Evolutionary conservation across 2,888 invertebrate genomes (phyloP), one percentile per base, ranked within the genome.

Genomic region (Caenorhabditis sp.): DNA sequence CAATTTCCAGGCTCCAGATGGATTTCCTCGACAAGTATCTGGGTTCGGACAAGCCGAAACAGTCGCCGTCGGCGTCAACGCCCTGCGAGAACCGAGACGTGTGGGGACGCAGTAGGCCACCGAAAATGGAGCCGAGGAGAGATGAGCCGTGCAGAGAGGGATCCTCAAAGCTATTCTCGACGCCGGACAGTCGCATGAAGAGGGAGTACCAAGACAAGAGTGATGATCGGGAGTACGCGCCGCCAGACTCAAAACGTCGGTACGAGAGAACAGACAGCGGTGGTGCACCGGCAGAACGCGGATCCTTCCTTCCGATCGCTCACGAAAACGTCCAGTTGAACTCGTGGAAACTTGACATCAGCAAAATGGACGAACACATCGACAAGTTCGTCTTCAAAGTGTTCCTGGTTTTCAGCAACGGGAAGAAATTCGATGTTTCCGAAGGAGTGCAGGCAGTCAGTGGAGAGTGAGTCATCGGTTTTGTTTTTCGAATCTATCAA

Each of bases 391-490:
- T 68, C 35, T 68, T 68, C 22, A 31, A 51, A 19, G 41, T 35
- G 22, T 56, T 44, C 0, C 3, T 70, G 10, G 2, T 38, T 8
- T 3, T 16, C 3, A 16, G 7, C n/a, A 19, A 70, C 26, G 68
- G 58, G 24, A 26, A 19, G 16, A 4, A 10, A n/a, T 70, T 44
- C 6, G 70, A 70, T 6, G 6, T 74, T 7, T 19, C 26, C 2
- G 8, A 16, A 7, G 64, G 74, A 0, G 0, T 54, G 0, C 8
- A 7, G 0, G 54, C 56, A 0, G 16, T 56, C 0, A 6, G 14
- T 14, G 74, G 74, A 74, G 74, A 74, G 74, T 74, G 12, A 54
- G 74, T 74, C n/a, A n/a, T n/a, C n/a, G n/a, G n/a, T n/a, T n/a
- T n/a, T n/a, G n/a, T n/a, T n/a, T n/a, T n/a, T n/a, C n/a, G n/a